These are phyloP conservation scores for Fopius arisanus DNA, from an alignment of 1,140 invertebrate genomes.

Conservation along the genomic window DNA sequence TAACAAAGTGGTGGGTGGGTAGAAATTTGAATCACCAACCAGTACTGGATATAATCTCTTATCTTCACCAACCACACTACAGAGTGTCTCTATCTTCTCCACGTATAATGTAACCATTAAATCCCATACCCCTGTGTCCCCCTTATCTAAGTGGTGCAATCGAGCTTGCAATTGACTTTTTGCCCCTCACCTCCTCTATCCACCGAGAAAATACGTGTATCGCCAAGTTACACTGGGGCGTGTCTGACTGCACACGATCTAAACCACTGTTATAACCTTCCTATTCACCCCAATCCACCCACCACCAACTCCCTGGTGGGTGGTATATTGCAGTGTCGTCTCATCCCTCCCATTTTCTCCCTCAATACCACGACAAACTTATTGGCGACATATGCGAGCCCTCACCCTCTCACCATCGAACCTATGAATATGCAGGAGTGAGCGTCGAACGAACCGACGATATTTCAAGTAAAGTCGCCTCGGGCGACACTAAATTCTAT, in stretches of 20 bases:
- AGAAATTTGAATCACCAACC: not conserved
- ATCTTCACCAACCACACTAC: slow-evolving; percentile 13
- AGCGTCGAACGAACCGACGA: slow-evolving; percentile 46
- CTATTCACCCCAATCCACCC: not conserved
- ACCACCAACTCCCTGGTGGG: not conserved
- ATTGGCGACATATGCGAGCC: slow-evolving; percentile 51
- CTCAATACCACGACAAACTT: slow-evolving; percentile 32
- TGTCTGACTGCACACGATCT: not conserved
- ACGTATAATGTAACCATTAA: slow-evolving; percentile 16
- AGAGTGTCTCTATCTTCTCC: slow-evolving; percentile 24
- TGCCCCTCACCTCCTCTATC: not conserved
- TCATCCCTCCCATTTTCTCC: not conserved
- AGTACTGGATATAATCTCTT: slow-evolving; percentile 22
- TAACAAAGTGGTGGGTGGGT: not conserved
- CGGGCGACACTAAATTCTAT: slow-evolving; percentile 44
- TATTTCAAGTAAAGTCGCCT: slow-evolving; percentile 44
- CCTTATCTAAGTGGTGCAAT: slow-evolving; percentile 27
- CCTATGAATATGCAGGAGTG: slow-evolving; percentile 56
- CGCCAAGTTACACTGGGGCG: not conserved
- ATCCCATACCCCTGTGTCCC: not conserved
- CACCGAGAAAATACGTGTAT: slow-evolving; percentile 5
- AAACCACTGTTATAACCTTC: slow-evolving; percentile 1
- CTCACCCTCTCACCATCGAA: slow-evolving; percentile 10
- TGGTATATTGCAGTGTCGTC: not conserved
- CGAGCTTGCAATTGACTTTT: slow-evolving; percentile 28